Conservation (phyloP, 2,797 vertebrate genomes). For the Coluber constrictor region DNA sequence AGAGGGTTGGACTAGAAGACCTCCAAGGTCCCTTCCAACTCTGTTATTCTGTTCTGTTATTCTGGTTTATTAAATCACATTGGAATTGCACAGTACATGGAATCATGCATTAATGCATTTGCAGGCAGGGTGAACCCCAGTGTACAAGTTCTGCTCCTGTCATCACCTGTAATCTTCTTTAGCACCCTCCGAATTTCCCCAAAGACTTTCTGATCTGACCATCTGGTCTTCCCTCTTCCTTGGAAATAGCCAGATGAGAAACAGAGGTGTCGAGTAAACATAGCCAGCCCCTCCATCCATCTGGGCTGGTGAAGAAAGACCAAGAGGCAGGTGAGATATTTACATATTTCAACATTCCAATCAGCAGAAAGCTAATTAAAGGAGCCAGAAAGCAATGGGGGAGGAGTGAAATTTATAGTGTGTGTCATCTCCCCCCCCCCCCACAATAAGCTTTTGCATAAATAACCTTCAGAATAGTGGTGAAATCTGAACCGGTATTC, state of each 20-base stretch:
- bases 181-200: no score
- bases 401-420: background rate
- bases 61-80: no score
- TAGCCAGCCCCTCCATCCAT: no score
- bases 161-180: no score
- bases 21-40: no score
- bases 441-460: background rate
- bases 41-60: no score
- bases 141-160: no score
- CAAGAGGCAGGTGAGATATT: background rate
- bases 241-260: background rate
- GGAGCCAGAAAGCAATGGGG: background rate
- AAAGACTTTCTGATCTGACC: background rate
- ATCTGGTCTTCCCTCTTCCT: background rate
- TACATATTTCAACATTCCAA: conserved; percentile 16
- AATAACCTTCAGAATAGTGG: background rate
- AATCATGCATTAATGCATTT: no score
- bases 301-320: background rate
- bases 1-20: no score
- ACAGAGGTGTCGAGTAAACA: background rate
- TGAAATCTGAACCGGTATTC: no score
- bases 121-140: no score
- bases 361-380: conserved; percentile 18
- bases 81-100: no score
- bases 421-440: background rate